Percentiles rank a stretch among this genome's conserved stretches.
These are phyloP conservation scores for Heliothis subflexa DNA, from an alignment of 1,140 invertebrate species.

Conservation along the genomic window DNA sequence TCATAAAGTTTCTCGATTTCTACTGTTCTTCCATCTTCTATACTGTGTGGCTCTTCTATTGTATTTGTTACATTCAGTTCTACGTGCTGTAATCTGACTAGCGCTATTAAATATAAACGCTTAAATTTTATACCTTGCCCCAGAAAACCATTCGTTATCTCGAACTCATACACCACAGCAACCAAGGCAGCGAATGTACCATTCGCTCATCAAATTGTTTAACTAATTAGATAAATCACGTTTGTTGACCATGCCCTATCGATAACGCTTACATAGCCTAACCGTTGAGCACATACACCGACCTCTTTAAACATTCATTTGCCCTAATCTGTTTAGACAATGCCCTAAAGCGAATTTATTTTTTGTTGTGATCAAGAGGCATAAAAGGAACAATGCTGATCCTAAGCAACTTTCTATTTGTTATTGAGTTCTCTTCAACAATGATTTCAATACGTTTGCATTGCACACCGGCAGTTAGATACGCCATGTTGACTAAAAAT, in stretches of 20 bases:
- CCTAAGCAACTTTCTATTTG: background rate
- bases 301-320: conserved; percentile 38
- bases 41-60: conserved; percentile 8
- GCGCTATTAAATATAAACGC: background rate
- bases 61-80: background rate
- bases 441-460: conserved; percentile 20
- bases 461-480: conserved; percentile 38
- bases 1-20: conserved; percentile 14
- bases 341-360: conserved; percentile 34
- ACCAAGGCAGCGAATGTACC: background rate
- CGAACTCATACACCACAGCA: background rate
- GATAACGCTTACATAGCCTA: conserved; percentile 34
- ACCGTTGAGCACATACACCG: conserved; percentile 13
- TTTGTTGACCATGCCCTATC: conserved; percentile 18
- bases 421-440: conserved; percentile 6
- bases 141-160: background rate
- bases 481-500: conserved; percentile 42
- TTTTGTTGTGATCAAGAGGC: conserved; percentile 41
- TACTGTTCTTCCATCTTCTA: conserved; percentile 1
- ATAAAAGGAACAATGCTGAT: conserved; percentile 25
- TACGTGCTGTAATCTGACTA: background rate
- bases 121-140: no score
- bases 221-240: conserved; percentile 29
- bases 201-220: conserved; percentile 4
- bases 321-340: conserved; percentile 32